Evolutionary conservation across 2,113 vertebrate species (phyloP).

Genomic region (Nycticorax nycticorax): DNA sequence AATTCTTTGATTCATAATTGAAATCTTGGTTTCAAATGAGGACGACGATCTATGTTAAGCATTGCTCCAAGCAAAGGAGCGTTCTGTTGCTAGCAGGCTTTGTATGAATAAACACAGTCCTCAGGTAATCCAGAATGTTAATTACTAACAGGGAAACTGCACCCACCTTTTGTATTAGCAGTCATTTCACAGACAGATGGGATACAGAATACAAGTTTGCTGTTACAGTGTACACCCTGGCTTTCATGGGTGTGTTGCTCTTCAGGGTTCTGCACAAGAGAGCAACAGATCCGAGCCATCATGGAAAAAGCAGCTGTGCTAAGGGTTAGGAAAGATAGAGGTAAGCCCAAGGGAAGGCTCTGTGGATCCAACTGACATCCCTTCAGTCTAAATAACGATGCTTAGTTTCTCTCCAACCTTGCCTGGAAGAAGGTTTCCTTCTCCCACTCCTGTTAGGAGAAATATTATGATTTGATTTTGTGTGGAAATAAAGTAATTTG

Average conservation of each 20-base stretch:
- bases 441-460: background rate
- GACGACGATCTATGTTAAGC: background rate
- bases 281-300: background rate
- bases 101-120: background rate
- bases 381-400: background rate
- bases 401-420: background rate
- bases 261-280: background rate
- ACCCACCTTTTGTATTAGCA: background rate
- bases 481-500: background rate
- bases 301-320: background rate
- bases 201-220: background rate
- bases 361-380: background rate
- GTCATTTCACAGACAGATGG: background rate
- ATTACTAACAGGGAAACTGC: background rate
- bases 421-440: background rate
- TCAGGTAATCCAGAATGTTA: background rate
- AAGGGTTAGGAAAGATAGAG: background rate
- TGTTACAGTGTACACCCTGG: background rate
- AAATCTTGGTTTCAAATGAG: constrained; percentile 33
- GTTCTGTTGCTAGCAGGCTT: background rate
- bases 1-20: constrained; percentile 29
- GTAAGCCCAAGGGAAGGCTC: background rate
- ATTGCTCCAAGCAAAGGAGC: background rate
- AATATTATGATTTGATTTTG: background rate
- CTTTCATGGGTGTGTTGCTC: background rate